Conservation (phyloP, 1,140 invertebrate genomes). For the Vollenhovia emeryi region DNA sequence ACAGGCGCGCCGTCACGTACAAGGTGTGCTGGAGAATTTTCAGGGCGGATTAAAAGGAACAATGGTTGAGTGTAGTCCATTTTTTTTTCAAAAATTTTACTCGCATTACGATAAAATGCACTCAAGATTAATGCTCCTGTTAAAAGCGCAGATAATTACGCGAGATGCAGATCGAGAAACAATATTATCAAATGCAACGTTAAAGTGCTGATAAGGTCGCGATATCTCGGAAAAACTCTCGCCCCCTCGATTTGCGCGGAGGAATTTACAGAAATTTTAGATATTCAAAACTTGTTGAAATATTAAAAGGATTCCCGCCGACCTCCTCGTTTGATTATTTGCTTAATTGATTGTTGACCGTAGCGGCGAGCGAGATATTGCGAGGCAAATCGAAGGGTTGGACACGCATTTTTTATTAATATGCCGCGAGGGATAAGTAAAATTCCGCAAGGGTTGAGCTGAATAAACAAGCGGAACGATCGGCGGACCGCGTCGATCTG, state of each 20-base stretch:
- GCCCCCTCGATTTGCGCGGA: background rate
- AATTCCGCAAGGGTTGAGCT: background rate
- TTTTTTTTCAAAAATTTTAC: background rate
- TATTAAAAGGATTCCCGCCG: background rate
- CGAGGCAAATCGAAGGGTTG: background rate
- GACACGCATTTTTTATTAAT: background rate
- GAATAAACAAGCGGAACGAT: background rate
- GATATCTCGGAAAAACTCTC: background rate
- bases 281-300: background rate
- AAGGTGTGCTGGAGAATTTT: constrained; percentile 47
- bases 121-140: background rate
- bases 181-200: background rate
- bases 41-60: constrained; percentile 6
- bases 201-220: too few species aligned
- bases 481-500: background rate
- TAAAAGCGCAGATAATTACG: background rate
- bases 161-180: background rate
- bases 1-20: background rate
- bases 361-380: background rate
- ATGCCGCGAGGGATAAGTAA: background rate
- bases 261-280: background rate
- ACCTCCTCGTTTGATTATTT: background rate
- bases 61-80: background rate
- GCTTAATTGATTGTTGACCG: background rate
- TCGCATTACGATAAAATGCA: background rate